These are phyloP conservation scores for Drosophila equinoxialis DNA, from an alignment of 1,140 invertebrate species.

Conservation along the genomic window DNA sequence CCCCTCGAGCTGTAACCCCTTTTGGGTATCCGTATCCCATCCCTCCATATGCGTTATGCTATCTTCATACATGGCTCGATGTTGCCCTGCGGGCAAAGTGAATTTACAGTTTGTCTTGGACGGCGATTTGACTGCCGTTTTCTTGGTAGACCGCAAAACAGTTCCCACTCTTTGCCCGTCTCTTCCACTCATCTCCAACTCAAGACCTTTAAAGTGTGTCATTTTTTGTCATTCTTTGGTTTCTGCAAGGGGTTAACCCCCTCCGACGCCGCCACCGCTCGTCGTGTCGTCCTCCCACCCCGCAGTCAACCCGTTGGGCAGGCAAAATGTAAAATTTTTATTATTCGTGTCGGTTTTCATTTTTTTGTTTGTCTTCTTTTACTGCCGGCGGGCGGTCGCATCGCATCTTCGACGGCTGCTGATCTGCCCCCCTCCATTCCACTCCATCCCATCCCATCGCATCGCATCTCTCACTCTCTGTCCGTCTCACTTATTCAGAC, in stretches of 20 bases:
- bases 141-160: constrained; percentile 53
- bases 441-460: too few relatives aligned
- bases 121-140: constrained; percentile 28
- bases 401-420: constrained; percentile 54
- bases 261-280: neutral
- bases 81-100: constrained; percentile 5
- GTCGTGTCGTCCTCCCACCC: neutral
- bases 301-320: constrained; percentile 27
- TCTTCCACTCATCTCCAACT: neutral
- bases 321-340: constrained; percentile 77
- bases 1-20: neutral
- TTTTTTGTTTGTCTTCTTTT: constrained; percentile 39
- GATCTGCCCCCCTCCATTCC: constrained; percentile 12
- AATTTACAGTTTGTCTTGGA: constrained; percentile 23
- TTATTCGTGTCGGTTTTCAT: constrained; percentile 62
- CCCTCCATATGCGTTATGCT: neutral
- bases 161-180: neutral
- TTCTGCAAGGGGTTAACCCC: constrained; percentile 8
- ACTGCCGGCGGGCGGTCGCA: constrained; percentile 71
- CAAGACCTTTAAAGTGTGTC: constrained; percentile 70
- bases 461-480: neutral
- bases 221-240: constrained; percentile 35
- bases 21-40: neutral
- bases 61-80: neutral
- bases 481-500: constrained; percentile 23